Conservation (phyloP, 1,140 invertebrate genomes). For the Cyclina sinensis region DNA sequence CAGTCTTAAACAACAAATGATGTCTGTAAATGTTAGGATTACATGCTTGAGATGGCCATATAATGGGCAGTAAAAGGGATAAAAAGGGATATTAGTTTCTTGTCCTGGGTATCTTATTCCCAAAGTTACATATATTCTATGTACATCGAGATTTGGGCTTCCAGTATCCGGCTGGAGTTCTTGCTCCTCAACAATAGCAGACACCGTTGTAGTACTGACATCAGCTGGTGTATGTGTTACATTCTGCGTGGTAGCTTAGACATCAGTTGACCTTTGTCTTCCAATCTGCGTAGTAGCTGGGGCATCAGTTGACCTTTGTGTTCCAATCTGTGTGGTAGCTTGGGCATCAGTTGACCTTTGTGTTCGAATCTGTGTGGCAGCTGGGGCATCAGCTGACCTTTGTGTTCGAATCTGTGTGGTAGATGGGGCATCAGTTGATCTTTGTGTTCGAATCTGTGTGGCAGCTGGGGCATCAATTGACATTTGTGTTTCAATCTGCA, state of each 20-base stretch:
- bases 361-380: too few relatives aligned
- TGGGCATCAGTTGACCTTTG: too few relatives aligned
- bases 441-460: too few relatives aligned
- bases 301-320: too few relatives aligned
- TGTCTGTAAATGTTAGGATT: conserved; percentile 23
- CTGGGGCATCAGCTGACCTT: too few relatives aligned
- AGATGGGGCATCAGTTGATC: conserved; percentile 17
- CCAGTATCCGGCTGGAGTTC: conserved; percentile 23
- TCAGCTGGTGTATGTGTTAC: conserved; percentile 26
- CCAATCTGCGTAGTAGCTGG: conserved; percentile 31
- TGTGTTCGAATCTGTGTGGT: too few relatives aligned
- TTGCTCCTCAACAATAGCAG: too few relatives aligned
- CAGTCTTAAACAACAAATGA: conserved; percentile 30
- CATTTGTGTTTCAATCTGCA: conserved; percentile 23
- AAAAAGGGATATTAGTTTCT: conserved; percentile 23
- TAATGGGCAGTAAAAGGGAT: neutral
- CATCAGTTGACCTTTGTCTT: conserved; percentile 28
- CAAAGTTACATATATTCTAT: conserved; percentile 25
- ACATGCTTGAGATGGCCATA: conserved; percentile 33
- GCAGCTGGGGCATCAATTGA: too few relatives aligned
- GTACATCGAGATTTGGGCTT: conserved; percentile 26
- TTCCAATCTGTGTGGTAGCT: too few relatives aligned
- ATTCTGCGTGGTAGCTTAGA: conserved; percentile 18
- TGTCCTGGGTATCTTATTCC: conserved; percentile 32
- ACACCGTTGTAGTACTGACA: conserved; percentile 29